Base-by-base conservation (phyloP, 2,113 vertebrate genomes). In the Propithecus coquereli region DNA sequence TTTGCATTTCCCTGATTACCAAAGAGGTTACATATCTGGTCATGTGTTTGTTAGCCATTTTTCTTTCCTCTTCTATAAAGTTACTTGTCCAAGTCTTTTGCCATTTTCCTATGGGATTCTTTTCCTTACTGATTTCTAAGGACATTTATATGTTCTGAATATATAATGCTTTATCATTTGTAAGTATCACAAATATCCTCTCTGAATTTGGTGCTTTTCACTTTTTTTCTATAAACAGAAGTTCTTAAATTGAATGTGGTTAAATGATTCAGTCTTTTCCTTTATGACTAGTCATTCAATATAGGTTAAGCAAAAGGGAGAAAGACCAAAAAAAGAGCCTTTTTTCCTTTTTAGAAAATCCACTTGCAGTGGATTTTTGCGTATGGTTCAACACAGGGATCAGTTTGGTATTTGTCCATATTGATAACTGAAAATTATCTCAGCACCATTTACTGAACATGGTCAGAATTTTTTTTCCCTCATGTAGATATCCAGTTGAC, bases 91-190 rank as follows among this genome's bases (percentile, higher is more conserved):
- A 74, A 52, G 22, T 54, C n/a, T 54, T 61, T 80, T 66, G 45
- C 30, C 76, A 71, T 65, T 86, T 90, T 90, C n/a, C 63, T 90
- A 25, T 27, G 40, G 27, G 34, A 52, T 79, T 86, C 34, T 86
- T 70, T 79, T 77, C 34, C 81, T 91, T 86, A 79, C 43, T 50
- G 61, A 70, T 70, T 90, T 94, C 59, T 94, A 52, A 86, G 59
- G 54, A 47, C 77, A 34, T 90, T 83, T 87, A 57, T 34, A n/a
- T 79, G 27, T 71, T 59, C 32, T 76, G 32, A 11, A 76, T 88
- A 63, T 34, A 66, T 70, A 73, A 61, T 93, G 50, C 47, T 68
- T 66, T 76, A 76, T 83, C 37, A 83, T 74, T 59, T 94, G 6
- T 77, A 70, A 50, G 25, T 87, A 70, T 91, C 71, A 50, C 10